Conservation (phyloP, 92 coral and sea anemone species). For the Metridium senile region DNA sequence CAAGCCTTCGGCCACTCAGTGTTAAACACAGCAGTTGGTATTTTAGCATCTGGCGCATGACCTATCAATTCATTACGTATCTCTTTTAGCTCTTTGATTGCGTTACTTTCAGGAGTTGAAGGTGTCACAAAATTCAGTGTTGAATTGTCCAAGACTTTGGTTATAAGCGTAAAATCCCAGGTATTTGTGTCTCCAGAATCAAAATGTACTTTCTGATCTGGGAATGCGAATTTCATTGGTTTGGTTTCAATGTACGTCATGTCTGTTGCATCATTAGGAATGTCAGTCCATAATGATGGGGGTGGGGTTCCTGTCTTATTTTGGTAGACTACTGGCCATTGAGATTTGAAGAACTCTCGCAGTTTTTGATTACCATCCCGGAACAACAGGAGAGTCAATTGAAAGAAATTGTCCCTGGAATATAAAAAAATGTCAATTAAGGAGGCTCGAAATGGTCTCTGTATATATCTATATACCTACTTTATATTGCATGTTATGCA, state of each 20-base stretch:
- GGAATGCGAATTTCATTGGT: not conserved
- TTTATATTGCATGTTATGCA: no score
- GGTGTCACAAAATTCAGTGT: not conserved
- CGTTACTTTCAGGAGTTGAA: slow-evolving; percentile 3
- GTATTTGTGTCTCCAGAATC: slow-evolving; percentile 3
- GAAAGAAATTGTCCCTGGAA: slow-evolving; percentile 23
- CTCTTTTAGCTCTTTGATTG: slow-evolving; percentile 23
- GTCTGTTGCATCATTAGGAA: not conserved
- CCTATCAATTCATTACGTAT: slow-evolving; percentile 35
- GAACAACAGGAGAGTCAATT: slow-evolving; percentile 18
- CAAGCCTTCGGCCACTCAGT: slow-evolving; percentile 32
- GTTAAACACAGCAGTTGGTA: slow-evolving; percentile 4
- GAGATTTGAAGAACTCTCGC: slow-evolving; percentile 18
- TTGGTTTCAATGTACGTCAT: not conserved
- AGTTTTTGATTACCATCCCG: slow-evolving; percentile 16
- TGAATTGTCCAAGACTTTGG: not conserved
- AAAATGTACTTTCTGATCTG: not conserved
- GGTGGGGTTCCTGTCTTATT: not conserved
- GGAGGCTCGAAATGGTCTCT: no score
- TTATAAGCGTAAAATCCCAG: slow-evolving; percentile 26
- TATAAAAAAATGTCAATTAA: not conserved
- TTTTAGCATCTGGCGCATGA: slow-evolving; percentile 29
- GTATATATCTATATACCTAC: no score
- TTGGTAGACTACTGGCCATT: slow-evolving; percentile 14
- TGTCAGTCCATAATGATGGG: slow-evolving; percentile 12